Percentiles rank a stretch among this genome's conserved stretches.
These are phyloP conservation scores for Amblyteles armatorius DNA, from an alignment of 2,888 invertebrate species.

Conservation along the genomic window DNA sequence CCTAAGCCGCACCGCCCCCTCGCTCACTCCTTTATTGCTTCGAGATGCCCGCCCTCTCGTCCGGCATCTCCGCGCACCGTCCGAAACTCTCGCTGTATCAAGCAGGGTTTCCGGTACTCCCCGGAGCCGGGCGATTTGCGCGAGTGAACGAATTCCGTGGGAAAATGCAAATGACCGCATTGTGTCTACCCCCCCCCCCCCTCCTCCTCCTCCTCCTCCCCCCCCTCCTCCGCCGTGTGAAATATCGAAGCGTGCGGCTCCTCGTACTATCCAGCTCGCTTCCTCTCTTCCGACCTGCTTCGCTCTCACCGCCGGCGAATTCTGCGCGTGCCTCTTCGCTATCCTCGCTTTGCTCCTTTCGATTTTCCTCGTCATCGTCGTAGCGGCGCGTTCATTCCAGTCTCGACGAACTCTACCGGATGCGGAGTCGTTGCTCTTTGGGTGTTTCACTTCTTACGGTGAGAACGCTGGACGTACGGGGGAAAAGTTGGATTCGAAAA, in stretches of 20 bases:
- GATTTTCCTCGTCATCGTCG: not conserved
- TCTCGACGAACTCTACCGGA: too few relatives aligned
- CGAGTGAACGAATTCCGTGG: slow-evolving; percentile 60
- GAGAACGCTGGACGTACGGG: too few relatives aligned
- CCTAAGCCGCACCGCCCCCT: not conserved
- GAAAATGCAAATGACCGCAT: slow-evolving; percentile 66
- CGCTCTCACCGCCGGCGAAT: not conserved
- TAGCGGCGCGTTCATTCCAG: not conserved
- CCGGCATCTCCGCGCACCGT: not conserved
- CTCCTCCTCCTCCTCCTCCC: not conserved
- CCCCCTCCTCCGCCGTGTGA: slow-evolving; percentile 10
- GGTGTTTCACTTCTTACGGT: too few relatives aligned
- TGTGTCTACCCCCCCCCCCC: slow-evolving; percentile 9
- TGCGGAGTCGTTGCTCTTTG: too few relatives aligned
- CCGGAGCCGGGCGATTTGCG: not conserved
- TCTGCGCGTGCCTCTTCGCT: not conserved
- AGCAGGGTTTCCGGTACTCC: not conserved
- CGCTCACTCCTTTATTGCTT: not conserved
- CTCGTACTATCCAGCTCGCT: not conserved
- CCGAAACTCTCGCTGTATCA: not conserved
- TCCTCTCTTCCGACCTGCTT: not conserved
- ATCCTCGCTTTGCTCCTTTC: not conserved
- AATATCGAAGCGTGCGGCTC: slow-evolving; percentile 59
- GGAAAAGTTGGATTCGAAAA: too few relatives aligned
- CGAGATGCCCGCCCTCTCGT: slow-evolving; percentile 11